Conservation (phyloP, 2,888 invertebrate genomes). For the Pyrrhosoma nymphula region DNA sequence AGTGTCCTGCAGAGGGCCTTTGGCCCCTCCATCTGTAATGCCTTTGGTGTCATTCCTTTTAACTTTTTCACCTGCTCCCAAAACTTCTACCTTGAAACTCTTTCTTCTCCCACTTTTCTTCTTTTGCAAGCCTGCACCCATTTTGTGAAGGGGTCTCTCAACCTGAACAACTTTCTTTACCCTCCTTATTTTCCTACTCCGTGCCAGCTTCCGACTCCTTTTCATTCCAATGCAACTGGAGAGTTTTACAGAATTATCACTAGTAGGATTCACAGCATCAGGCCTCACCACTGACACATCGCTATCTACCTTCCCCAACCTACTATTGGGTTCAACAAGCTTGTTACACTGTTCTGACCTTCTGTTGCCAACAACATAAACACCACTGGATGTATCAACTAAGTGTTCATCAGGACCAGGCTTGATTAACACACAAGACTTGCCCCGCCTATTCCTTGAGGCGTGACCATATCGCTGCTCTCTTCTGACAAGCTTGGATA, state of each 20-base stretch:
- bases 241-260: constrained; percentile 60
- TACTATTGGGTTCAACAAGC: constrained; percentile 37
- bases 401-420: constrained; percentile 53
- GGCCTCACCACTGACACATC: constrained; percentile 40
- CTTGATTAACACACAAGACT: constrained; percentile 54
- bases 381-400: constrained; percentile 61
- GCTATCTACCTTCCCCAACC: constrained; percentile 48
- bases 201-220: constrained; percentile 58
- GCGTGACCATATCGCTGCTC: constrained; percentile 35
- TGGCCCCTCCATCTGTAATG: constrained; percentile 53
- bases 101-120: constrained; percentile 70
- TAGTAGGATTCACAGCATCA: constrained; percentile 23
- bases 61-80: constrained; percentile 66
- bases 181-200: constrained; percentile 53
- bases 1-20: constrained; percentile 46
- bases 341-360: constrained; percentile 58
- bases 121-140: constrained; percentile 69
- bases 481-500: constrained; percentile 26
- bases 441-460: constrained; percentile 42
- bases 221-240: constrained; percentile 65
- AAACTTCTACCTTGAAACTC: constrained; percentile 64
- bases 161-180: constrained; percentile 68
- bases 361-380: constrained; percentile 62
- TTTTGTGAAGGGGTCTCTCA: constrained; percentile 74
- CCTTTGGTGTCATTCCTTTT: constrained; percentile 66